Evolutionary conservation across 2,888 invertebrate genomes (phyloP).

Genomic region (Frankliniella intonsa): DNA sequence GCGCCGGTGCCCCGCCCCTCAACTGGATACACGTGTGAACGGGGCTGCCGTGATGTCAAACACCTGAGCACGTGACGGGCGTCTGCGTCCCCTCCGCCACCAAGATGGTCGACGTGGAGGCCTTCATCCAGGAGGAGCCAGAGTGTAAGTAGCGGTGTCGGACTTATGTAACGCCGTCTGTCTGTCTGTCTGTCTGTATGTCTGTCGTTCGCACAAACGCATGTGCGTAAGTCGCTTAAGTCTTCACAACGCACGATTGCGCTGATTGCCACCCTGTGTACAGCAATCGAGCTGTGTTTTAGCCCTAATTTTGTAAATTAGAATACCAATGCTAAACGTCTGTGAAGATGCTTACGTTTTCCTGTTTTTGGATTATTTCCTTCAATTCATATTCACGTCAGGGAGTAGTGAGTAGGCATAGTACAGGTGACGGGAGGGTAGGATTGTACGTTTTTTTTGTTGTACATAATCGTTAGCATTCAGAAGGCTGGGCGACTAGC

Average conservation of each 20-base stretch:
- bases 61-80: not conserved
- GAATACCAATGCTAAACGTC: too few relatives aligned
- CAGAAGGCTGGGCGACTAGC: not conserved
- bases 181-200: not conserved
- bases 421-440: too few relatives aligned
- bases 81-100: not conserved
- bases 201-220: not conserved
- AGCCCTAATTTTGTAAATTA: not conserved
- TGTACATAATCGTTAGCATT: too few relatives aligned
- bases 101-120: not conserved
- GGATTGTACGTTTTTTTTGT: too few relatives aligned
- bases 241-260: not conserved
- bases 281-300: not conserved
- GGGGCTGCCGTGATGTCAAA: not conserved
- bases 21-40: constrained; percentile 15
- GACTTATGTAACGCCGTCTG: not conserved
- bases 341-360: too few relatives aligned
- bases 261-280: not conserved
- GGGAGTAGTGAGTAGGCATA: too few relatives aligned
- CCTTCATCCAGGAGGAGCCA: not conserved
- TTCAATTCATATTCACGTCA: too few relatives aligned
- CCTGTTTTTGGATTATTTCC: too few relatives aligned
- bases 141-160: not conserved
- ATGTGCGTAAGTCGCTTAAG: not conserved
- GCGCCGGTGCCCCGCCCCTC: not conserved